Base-by-base conservation (phyloP, 2,797 vertebrate species). In the Oreortyx pictus region DNA sequence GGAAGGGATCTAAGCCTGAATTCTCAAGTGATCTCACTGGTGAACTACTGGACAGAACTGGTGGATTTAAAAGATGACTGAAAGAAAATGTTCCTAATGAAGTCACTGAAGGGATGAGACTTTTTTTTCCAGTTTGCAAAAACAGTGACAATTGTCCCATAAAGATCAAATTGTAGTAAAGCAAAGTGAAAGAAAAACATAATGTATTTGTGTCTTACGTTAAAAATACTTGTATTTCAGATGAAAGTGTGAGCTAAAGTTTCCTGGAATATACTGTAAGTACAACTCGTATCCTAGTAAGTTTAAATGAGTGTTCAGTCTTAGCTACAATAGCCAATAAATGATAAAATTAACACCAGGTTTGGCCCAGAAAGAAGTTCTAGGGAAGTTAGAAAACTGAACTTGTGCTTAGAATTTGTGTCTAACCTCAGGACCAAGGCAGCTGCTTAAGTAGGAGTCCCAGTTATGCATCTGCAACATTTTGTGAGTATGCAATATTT, bases 191-290 rank as follows among this genome's bases (percentile, higher is more conserved):
- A 39, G 37, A 60, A 81, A 80, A 82, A 7, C 27, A 47, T 56
- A 70, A 5, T 41, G 35, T 71, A 72, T 46, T 75, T 46, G 39
- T 77, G 35, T 5, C 65, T 65, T 41, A 49, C 76, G 19, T 89
- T 92, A 65, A 83, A 81, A 80, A 57, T 7, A 27, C 2, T 43
- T 83, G 12, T 81, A 57, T 88, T 93, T 93, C 70, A 92, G 25
- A 54, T 66, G 24, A 87, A 90, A 91, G 50, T 74, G 47, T 70
- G 29, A 89, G 86, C 41, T 90, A 60, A 84, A 66, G 13, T 78
- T 91, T 87, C 29, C 72, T 80, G 79, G 59, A 91, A 91, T 81
- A 78, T 61, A 72, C 46, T 77, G 25, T 67, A 72, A 88, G 24
- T 57, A 73, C 33, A 84, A 47, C 12, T 24, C 18, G 4, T 79